These are phyloP conservation scores for Diabrotica virgifera DNA, from an alignment of 1,140 invertebrate genomes.

Conservation along the genomic window DNA sequence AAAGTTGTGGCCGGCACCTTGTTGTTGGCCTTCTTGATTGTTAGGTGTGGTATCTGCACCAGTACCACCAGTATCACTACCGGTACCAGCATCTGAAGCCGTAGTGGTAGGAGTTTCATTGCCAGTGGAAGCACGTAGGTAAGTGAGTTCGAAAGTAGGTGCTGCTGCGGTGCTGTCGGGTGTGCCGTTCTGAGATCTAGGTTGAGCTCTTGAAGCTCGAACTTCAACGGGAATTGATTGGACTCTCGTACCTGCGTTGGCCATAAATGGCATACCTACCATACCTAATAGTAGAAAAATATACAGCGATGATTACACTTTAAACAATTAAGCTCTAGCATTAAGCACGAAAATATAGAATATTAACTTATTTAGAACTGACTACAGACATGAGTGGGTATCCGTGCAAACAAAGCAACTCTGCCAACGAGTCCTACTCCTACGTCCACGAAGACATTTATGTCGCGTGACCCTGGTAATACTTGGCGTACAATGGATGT, in stretches of 20 bases:
- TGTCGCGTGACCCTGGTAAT: too few species aligned
- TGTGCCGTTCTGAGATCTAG: conserved; percentile 17
- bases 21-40: conserved; percentile 7
- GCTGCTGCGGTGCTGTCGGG: not conserved
- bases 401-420: too few species aligned
- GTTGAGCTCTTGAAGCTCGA: conserved; percentile 18
- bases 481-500: too few species aligned
- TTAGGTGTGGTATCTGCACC: conserved; percentile 5
- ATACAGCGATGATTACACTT: too few species aligned
- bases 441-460: too few species aligned
- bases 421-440: too few species aligned
- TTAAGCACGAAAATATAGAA: too few species aligned
- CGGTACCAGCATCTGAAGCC: not conserved
- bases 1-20: conserved; percentile 13
- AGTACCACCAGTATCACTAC: not conserved
- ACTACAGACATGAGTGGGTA: too few species aligned
- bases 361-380: too few species aligned
- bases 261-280: conserved; percentile 25
- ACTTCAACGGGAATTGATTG: conserved; percentile 42
- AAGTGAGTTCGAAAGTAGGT: not conserved
- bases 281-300: conserved; percentile 2
- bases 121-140: not conserved
- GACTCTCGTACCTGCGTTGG: conserved; percentile 35
- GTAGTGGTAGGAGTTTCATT: not conserved
- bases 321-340: too few species aligned